These are phyloP conservation scores for Sebastolobus altivelis DNA, from an alignment of 2,797 vertebrate species.

Conservation along the genomic window DNA sequence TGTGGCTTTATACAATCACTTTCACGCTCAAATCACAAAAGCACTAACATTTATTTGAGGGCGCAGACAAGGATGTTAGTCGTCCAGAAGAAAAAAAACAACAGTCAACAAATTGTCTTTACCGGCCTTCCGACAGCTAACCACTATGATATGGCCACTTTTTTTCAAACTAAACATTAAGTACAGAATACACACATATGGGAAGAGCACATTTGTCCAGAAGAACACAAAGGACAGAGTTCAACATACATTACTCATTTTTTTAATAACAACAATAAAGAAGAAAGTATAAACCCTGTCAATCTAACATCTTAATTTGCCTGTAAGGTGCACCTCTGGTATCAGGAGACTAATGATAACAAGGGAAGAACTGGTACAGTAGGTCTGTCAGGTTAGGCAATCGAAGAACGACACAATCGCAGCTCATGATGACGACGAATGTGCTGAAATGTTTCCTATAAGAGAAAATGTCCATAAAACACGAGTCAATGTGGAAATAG, in stretches of 20 bases:
- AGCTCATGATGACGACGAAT: constrained; percentile 56
- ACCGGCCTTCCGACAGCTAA: constrained; percentile 49
- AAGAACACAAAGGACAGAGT: constrained; percentile 74
- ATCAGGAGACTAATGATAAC: constrained; percentile 71
- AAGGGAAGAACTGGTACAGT: constrained; percentile 74
- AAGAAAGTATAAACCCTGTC: constrained; percentile 81
- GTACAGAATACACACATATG: constrained; percentile 77
- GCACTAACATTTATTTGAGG: constrained; percentile 76
- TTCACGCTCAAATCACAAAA: constrained; percentile 66
- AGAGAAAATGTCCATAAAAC: constrained; percentile 70
- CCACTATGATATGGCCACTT: constrained; percentile 49
- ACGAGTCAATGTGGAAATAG: constrained; percentile 57
- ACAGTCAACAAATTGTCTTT: constrained; percentile 47
- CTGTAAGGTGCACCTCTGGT: constrained; percentile 81
- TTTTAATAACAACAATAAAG: constrained; percentile 78
- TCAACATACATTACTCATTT: constrained; percentile 73
- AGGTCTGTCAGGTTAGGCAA: constrained; percentile 58
- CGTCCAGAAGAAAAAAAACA: constrained; percentile 62
- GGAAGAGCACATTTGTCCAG: constrained; percentile 56
- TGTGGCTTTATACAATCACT: constrained; percentile 28
- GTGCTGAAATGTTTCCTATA: constrained; percentile 78
- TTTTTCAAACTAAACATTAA: constrained; percentile 50
- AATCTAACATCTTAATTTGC: constrained; percentile 76
- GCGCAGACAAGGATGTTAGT: constrained; percentile 77
- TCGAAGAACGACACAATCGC: constrained; percentile 49